A percentile compares a stretch with the other conserved stretches of the same genome.
These are phyloP conservation scores for Halcyon badia DNA, from an alignment of 2,797 vertebrate genomes.

Conservation along the genomic window DNA sequence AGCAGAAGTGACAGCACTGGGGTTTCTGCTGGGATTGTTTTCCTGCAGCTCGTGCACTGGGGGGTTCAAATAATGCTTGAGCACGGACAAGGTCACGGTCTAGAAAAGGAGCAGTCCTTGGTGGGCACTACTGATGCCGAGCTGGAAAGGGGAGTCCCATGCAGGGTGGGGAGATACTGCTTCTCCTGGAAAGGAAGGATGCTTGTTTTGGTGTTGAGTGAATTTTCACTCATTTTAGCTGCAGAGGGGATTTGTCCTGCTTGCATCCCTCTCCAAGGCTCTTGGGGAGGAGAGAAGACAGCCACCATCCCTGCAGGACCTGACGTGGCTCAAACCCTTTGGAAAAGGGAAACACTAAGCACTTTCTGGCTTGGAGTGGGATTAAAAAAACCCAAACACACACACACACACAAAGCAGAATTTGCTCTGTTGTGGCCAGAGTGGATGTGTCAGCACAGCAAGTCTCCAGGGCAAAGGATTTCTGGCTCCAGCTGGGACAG, in stretches of 20 bases:
- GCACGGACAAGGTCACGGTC: not conserved
- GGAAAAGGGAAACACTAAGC: not conserved
- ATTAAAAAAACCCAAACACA: too few species aligned
- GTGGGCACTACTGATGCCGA: not conserved
- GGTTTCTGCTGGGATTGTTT: not conserved
- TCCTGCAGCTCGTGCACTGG: not conserved
- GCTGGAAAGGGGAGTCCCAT: not conserved
- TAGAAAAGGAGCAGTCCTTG: not conserved
- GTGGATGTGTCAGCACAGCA: not conserved
- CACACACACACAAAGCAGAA: not conserved
- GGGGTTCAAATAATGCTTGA: not conserved
- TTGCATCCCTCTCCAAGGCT: not conserved
- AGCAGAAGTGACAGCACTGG: slow-evolving; percentile 38
- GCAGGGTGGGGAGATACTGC: not conserved
- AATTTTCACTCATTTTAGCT: not conserved
- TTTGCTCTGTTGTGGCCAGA: not conserved
- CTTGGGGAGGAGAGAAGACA: not conserved
- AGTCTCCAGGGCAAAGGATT: not conserved
- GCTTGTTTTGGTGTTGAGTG: not conserved
- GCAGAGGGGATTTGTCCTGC: rapidly evolving
- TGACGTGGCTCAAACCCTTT: not conserved
- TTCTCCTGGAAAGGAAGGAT: not conserved
- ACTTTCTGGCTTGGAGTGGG: not conserved
- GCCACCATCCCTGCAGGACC: not conserved
- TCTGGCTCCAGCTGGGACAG: not conserved